Base-by-base conservation (phyloP, 2,888 invertebrate species). In the Tenthredo notha region DNA sequence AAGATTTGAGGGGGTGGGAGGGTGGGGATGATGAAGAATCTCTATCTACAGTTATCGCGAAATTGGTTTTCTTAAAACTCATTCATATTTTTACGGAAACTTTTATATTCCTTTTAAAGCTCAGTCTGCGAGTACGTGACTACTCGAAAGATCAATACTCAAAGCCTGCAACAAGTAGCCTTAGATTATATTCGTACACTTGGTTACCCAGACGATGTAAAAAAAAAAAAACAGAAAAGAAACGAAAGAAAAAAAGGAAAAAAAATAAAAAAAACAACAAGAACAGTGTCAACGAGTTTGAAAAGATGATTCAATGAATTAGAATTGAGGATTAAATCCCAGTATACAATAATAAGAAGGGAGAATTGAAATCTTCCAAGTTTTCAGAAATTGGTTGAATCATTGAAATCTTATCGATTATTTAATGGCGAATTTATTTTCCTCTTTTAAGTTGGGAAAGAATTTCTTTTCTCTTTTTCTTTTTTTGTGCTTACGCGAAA, bases 81-180 rank as follows among this genome's bases (percentile, higher is more conserved):
- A 92, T 92, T 92, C 90, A 91, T 90, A 89, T 90, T 89, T 89
- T 85, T 87, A 87, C 85, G 88, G 88, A 88, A 88, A 87, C 87
- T 89, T 87, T 86, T 83, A 84, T 87, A 86, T 87, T 87, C 87
- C 75, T 87, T 88, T 50, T 33, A 10, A 3, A 29, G 15, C 78
- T 33, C 40, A 10, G 47, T 50, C 75, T 47, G 12, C 82, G 84
- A 85, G 88, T 89, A 86, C 7, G 18, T 7, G 33, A 33, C 25
- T 87, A 67, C 86, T 88, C 86, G 70, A 61, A 70, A 84, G 89
- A 92, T 92, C 91, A 90, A 92, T 92, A 92, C 86, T 86, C 86
- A 86, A 87, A 84, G 86, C 87, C 88, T 86, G 91, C 91, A 92
- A 92, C 92, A 92, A 92, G 92, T 92, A 89, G 90, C 85, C 86